A percentile compares a stretch with the other conserved stretches of the same genome.
Evolutionary conservation across 30 jellyfish, hydroid and myxozoan genomes (phyloP).

Genomic region (Catostylus mosaicus): DNA sequence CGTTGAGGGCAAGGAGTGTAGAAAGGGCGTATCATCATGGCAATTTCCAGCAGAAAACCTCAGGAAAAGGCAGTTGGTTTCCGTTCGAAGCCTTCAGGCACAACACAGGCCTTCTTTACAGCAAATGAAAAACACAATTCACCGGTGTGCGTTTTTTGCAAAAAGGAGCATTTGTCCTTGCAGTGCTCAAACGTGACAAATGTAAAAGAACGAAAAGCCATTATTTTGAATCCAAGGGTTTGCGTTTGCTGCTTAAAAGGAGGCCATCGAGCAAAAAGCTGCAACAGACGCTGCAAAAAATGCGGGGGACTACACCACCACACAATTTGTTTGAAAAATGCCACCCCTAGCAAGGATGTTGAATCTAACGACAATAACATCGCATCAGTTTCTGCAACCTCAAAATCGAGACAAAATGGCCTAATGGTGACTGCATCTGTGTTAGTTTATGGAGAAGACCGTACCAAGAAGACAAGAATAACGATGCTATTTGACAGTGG

Average conservation of each 20-base stretch:
- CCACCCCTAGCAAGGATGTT: background rate
- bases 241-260: background rate
- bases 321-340: background rate
- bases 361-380: background rate
- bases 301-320: background rate
- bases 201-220: background rate
- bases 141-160: no score
- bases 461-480: background rate
- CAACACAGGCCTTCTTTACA: conserved; percentile 6
- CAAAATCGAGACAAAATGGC: conserved; percentile 14
- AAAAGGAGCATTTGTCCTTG: background rate
- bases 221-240: background rate
- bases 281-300: background rate
- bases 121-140: background rate
- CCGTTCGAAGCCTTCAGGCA: no score
- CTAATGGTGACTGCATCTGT: background rate
- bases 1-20: no score
- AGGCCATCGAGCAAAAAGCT: conserved; percentile 7
- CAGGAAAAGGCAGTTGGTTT: no score
- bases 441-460: conserved; percentile 1
- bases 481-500: conserved; percentile 37
- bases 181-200: background rate
- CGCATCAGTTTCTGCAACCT: conserved; percentile 1
- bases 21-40: no score
- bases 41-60: no score